Base-by-base conservation (phyloP, 2,888 invertebrate species). In the Chelonus formosanus region DNA sequence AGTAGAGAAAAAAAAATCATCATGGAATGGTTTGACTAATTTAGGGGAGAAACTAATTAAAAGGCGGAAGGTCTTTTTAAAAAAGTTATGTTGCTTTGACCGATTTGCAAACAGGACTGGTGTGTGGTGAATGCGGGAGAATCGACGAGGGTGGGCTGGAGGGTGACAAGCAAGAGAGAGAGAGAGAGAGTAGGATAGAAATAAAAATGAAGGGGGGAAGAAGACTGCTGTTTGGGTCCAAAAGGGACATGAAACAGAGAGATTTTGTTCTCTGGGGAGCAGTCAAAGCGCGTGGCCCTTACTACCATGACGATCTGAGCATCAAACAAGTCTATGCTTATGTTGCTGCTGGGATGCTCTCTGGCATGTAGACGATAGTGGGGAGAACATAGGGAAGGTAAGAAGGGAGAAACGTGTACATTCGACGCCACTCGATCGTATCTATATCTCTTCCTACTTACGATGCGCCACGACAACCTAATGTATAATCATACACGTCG, bases 231-330 rank as follows among this genome's bases (percentile, higher is more conserved):
- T 35, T 48, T 48, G 50, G 8, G 45, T 53, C 52, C 40, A 47
- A 65, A 65, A 66, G 64, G 50, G 53, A 55, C 54, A 36, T 63
- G 73, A 73, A 77, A 80, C 76, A 82, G 81, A 80, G 80, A 81
- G 78, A 81, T 79, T 80, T 79, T 78, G 79, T 79, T 82, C 84
- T 82, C 82, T 77, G 71, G 83, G 82, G 82, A 83, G 80, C 81
- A 83, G 83, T 84, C 82, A 83, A 84, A 83, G 83, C 80, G 76
- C 71, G 76, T 76, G 78, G 78, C 78, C 77, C 80, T 80, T 40
- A 76, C 78, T 77, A 76, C 78, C 76, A 78, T 77, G 79, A 79
- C 75, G 80, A 80, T 80, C 78, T 75, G 76, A 78, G 79, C 80
- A 81, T 80, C 82, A 81, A 82, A 81, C 80, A 76, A 73, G 73